Percentiles rank a stretch among this genome's conserved stretches.
phyloP scores from a whole-genome alignment of 2,797 vertebrate species.

The Galagoides demidoff region DNA sequence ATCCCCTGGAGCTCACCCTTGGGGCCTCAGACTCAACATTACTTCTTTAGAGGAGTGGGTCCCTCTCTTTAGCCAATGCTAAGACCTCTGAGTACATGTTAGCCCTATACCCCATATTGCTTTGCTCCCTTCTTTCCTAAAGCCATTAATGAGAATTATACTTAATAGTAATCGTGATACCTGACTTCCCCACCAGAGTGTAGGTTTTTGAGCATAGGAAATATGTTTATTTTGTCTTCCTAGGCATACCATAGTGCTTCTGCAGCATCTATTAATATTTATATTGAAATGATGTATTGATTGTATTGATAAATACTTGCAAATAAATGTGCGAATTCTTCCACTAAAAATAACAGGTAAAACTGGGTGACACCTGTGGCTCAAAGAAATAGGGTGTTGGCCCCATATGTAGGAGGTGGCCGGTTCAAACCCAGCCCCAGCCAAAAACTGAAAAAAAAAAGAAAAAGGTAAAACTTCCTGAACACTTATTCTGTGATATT shows the following conservation, averaged over 20 bases:
- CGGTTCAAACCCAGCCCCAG: no score
- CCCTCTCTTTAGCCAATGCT: background rate
- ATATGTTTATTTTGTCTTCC: background rate
- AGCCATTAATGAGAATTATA: background rate
- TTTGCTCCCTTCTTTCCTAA: background rate
- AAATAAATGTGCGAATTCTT: background rate
- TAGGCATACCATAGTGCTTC: background rate
- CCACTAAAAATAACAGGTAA: background rate
- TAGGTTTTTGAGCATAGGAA: background rate
- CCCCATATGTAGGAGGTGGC: no score
- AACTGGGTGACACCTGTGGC: background rate
- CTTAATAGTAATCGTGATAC: background rate
- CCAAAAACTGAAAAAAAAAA: background rate
- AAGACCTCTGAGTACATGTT: background rate
- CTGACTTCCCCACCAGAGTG: background rate
- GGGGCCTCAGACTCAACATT: background rate
- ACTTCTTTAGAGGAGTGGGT: background rate
- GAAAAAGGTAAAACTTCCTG: background rate
- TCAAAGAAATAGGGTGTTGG: no score
- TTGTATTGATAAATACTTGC: background rate
- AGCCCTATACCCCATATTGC: background rate
- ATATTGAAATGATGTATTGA: no score
- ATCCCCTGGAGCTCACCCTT: no score
- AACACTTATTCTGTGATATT: background rate
- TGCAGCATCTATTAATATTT: background rate